These are phyloP conservation scores for Manduca sexta DNA, from an alignment of 1,140 invertebrate genomes.

Conservation along the genomic window DNA sequence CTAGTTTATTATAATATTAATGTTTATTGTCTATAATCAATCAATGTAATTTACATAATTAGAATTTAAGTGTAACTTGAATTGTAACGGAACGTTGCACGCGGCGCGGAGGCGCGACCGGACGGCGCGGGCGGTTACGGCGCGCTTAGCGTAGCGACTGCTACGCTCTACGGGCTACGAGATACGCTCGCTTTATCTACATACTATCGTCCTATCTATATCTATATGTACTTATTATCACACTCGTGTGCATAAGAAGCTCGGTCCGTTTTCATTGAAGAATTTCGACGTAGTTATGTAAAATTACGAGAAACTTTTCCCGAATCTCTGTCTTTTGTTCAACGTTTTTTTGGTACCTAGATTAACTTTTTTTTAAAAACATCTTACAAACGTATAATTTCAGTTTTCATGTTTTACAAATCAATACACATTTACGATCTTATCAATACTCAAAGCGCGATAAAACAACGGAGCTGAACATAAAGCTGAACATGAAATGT, in stretches of 20 bases:
- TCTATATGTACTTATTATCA: neutral
- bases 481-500: constrained; percentile 25
- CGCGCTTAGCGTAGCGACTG: constrained; percentile 42
- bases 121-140: constrained; percentile 28
- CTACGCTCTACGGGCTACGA: constrained; percentile 42
- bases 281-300: too few species aligned
- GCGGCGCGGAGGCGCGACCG: neutral
- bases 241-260: too few species aligned
- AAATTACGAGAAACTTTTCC: too few species aligned
- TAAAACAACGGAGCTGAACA: constrained; percentile 3
- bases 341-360: too few species aligned
- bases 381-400: neutral
- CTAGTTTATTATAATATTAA: too few species aligned
- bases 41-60: too few species aligned
- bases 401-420: neutral
- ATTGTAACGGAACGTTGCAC: neutral
- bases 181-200: constrained; percentile 10
- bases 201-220: neutral
- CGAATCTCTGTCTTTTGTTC: too few species aligned
- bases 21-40: too few species aligned
- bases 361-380: neutral
- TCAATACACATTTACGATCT: neutral
- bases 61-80: neutral
- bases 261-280: too few species aligned
- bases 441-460: neutral